Evolutionary conservation across 2,797 vertebrate genomes (phyloP).

Genomic region (Chelon labrosus): DNA sequence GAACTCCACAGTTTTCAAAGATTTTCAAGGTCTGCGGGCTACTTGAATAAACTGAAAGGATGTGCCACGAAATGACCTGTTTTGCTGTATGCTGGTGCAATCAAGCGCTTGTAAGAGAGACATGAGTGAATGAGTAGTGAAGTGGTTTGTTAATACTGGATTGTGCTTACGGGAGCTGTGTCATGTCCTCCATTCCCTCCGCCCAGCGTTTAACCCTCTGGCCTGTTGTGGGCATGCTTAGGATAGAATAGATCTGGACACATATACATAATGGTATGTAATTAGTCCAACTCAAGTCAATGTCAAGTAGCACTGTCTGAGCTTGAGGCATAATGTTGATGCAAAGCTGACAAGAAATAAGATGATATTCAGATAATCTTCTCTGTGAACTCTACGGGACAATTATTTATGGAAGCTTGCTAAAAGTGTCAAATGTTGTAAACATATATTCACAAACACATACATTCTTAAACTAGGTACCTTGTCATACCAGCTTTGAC

Average conservation of each 20-base stretch:
- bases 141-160: conserved; percentile 43
- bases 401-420: background rate
- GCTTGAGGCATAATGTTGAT: conserved; percentile 31
- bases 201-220: conserved; percentile 85
- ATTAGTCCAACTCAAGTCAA: conserved; percentile 28
- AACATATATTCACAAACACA: background rate
- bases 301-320: conserved; percentile 36
- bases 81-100: conserved; percentile 18
- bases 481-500: conserved; percentile 91
- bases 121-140: conserved; percentile 25
- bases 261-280: conserved; percentile 41
- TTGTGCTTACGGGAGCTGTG: conserved; percentile 92
- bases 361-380: conserved; percentile 15
- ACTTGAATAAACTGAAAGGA: conserved; percentile 30
- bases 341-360: conserved; percentile 28
- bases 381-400: conserved; percentile 7
- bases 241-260: conserved; percentile 91
- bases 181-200: conserved; percentile 95
- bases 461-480: conserved; percentile 77
- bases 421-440: background rate
- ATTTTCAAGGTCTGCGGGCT: conserved; percentile 21
- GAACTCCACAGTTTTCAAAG: conserved; percentile 12
- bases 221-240: conserved; percentile 86
- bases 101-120: conserved; percentile 26
- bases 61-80: conserved; percentile 25